Conservation (phyloP, 1,140 invertebrate species). For the Prorops nasuta region DNA sequence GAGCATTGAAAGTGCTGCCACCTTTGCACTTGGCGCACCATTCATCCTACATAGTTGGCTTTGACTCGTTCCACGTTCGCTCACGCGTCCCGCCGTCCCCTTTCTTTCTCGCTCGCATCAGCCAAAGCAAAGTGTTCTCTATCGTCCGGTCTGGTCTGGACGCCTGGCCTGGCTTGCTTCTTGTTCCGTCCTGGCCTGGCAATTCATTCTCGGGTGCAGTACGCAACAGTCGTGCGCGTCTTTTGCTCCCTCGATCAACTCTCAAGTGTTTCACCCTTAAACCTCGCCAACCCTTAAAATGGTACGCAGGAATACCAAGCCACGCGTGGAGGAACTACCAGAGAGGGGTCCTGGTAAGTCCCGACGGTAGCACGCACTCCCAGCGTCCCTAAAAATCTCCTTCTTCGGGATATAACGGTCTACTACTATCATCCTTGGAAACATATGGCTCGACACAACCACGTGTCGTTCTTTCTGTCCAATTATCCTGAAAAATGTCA, state of each 20-base stretch:
- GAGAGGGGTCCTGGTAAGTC: conserved; percentile 54
- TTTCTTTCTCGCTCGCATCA: background rate
- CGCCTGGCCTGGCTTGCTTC: background rate
- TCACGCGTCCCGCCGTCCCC: background rate
- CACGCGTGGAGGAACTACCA: conserved; percentile 41
- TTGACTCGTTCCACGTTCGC: background rate
- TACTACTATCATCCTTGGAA: too few species aligned
- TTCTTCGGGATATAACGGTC: too few species aligned
- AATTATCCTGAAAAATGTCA: too few species aligned
- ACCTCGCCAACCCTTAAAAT: conserved; percentile 28
- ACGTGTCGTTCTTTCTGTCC: too few species aligned
- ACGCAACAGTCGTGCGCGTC: background rate
- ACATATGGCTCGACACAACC: conserved; percentile 32
- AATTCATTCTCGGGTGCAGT: too few species aligned
- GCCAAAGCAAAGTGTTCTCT: too few species aligned
- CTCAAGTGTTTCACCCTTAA: background rate
- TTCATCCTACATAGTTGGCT: background rate
- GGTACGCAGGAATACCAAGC: conserved; percentile 46
- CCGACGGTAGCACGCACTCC: background rate
- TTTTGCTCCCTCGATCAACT: background rate
- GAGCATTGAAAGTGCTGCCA: background rate
- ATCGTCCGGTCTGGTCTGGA: background rate
- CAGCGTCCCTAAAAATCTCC: conserved; percentile 1
- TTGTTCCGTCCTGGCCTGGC: too few species aligned
- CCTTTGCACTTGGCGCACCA: background rate